These are phyloP conservation scores for Alauda arvensis DNA, from an alignment of 2,797 vertebrate species.

Conservation along the genomic window DNA sequence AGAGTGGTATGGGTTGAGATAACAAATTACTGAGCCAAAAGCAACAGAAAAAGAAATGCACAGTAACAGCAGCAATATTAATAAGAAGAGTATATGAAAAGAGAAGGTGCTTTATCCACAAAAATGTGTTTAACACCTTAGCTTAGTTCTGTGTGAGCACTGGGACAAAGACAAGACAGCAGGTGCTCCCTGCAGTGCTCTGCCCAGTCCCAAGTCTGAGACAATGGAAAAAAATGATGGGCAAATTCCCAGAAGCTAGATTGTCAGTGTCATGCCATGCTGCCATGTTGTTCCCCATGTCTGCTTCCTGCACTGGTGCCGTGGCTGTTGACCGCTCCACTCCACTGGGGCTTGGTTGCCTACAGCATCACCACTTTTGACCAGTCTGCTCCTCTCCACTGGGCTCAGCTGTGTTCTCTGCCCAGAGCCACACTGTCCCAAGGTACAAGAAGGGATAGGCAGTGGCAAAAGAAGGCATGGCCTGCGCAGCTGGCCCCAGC, in stretches of 20 bases:
- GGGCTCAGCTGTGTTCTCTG: not conserved
- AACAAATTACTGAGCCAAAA: not conserved
- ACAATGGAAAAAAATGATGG: not conserved
- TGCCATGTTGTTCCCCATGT: not conserved
- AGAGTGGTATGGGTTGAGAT: not conserved
- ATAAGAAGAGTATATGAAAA: not conserved
- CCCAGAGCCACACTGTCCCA: not conserved
- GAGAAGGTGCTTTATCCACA: not conserved
- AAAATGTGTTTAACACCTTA: not conserved
- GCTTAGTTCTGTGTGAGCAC: not conserved
- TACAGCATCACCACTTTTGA: fast-evolving
- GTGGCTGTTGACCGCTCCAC: fast-evolving
- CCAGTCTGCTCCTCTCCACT: not conserved
- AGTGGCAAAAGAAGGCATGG: not conserved
- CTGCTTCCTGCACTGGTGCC: not conserved
- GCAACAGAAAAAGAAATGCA: not conserved
- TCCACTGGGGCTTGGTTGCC: not conserved
- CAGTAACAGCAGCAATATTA: not conserved
- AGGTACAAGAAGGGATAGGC: not conserved
- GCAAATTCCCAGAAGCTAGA: not conserved
- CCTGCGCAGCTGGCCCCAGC: fast-evolving
- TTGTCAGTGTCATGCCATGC: not conserved
- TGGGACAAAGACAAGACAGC: not conserved
- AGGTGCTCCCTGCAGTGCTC: fast-evolving
- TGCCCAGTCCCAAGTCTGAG: fast-evolving